Conservation (phyloP, 2,888 invertebrate genomes). For the Rutpela maculata region DNA sequence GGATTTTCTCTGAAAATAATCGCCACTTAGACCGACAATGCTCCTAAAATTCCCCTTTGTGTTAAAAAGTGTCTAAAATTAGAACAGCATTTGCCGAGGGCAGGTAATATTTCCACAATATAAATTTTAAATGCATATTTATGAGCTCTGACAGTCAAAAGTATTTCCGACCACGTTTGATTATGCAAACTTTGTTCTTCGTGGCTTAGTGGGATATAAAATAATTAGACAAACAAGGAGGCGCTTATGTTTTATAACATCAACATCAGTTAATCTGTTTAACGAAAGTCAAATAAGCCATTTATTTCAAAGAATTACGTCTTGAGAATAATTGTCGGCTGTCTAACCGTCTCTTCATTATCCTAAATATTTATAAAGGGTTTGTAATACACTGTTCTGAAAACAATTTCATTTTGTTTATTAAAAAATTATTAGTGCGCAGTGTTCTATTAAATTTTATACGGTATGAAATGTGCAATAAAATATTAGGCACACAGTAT, state of each 20-base stretch:
- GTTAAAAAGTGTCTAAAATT: constrained; percentile 66
- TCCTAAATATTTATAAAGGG: neutral
- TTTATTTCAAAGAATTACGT: constrained; percentile 17
- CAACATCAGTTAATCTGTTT: constrained; percentile 21
- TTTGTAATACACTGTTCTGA: too few relatives aligned
- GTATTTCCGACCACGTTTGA: constrained; percentile 26
- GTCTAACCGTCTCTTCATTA: neutral
- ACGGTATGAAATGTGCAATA: too few relatives aligned
- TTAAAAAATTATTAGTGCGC: too few relatives aligned
- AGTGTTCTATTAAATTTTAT: too few relatives aligned
- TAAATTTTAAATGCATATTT: constrained; percentile 72
- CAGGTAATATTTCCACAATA: constrained; percentile 70
- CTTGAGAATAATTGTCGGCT: constrained; percentile 15
- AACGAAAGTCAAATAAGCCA: constrained; percentile 10
- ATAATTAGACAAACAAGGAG: constrained; percentile 32
- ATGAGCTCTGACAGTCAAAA: constrained; percentile 62
- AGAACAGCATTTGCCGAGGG: constrained; percentile 63
- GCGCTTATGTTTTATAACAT: constrained; percentile 1
- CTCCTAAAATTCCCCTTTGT: constrained; percentile 58
- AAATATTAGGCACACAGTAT: too few relatives aligned
- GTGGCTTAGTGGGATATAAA: neutral
- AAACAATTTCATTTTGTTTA: too few relatives aligned
- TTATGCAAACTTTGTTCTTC: constrained; percentile 34
- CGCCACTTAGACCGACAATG: constrained; percentile 62
- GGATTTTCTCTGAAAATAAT: constrained; percentile 61